A percentile compares a stretch with the other conserved stretches of the same genome.
phyloP scores from a whole-genome alignment of 2,113 vertebrate genomes.

The Microcebus jonahi region DNA sequence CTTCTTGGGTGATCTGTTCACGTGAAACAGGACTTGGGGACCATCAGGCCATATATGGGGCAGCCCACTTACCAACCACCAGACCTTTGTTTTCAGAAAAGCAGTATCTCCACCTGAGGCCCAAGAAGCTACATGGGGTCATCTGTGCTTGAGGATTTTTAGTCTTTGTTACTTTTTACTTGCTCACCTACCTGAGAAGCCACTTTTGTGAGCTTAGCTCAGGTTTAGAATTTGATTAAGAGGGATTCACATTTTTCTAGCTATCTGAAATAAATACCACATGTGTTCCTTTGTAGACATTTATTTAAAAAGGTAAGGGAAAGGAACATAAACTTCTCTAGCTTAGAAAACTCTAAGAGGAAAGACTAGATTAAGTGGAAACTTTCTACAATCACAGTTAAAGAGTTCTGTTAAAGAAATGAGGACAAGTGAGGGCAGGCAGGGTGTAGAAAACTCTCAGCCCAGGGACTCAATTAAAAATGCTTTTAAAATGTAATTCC shows the following conservation, averaged over 20 bases:
- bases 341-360: neutral
- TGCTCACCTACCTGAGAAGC: neutral
- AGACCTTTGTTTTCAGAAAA: neutral
- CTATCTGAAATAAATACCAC: neutral
- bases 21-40: neutral
- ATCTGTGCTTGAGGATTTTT: neutral
- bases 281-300: neutral
- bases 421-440: slow-evolving; percentile 33
- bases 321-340: neutral
- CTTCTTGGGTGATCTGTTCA: neutral
- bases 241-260: neutral
- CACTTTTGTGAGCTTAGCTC: neutral
- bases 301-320: slow-evolving; percentile 48
- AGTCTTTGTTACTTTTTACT: neutral
- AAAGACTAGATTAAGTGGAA: slow-evolving; percentile 32
- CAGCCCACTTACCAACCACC: neutral
- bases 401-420: slow-evolving; percentile 26
- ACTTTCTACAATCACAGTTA: neutral
- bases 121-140: neutral
- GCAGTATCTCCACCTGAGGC: rapidly evolving
- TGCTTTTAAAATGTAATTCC: slow-evolving; percentile 66
- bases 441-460: neutral
- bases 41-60: neutral
- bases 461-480: slow-evolving; percentile 59
- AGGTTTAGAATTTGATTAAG: neutral